A percentile compares a stretch with the other conserved stretches of the same genome.
These are phyloP conservation scores for Eupristina koningsbergeri DNA, from an alignment of 1,140 invertebrate species.

Conservation along the genomic window DNA sequence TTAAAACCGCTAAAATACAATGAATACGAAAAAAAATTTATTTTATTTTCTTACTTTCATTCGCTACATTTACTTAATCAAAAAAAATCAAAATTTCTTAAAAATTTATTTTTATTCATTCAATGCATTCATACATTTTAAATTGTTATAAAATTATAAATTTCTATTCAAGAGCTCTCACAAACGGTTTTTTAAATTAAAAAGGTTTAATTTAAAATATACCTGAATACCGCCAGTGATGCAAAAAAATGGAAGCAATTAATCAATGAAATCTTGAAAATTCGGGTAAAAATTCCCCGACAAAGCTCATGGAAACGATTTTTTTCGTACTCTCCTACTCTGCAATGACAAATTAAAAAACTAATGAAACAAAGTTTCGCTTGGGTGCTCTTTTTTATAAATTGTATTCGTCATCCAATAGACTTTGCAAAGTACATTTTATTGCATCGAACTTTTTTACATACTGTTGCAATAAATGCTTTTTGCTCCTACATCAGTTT, in stretches of 20 bases:
- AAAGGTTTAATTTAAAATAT: neutral
- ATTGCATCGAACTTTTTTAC: neutral
- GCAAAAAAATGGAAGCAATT: slow-evolving; percentile 11
- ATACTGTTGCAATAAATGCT: neutral
- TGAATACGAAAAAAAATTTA: neutral
- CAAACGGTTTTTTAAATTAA: neutral
- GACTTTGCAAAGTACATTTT: neutral
- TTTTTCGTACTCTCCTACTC: neutral
- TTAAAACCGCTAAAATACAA: slow-evolving; percentile 19
- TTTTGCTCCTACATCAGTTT: neutral
- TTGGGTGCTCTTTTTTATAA: neutral
- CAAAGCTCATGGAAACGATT: neutral
- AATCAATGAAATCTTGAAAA: slow-evolving; percentile 2
- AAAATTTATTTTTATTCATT: neutral
- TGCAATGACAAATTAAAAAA: slow-evolving; percentile 43
- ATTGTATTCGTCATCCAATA: neutral
- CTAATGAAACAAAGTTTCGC: slow-evolving; percentile 30
- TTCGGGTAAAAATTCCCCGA: neutral
- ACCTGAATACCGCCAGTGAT: neutral
- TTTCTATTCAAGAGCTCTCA: too few species aligned
- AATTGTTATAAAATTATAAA: too few species aligned
- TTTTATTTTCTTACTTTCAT: slow-evolving; percentile 11
- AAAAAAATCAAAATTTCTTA: neutral
- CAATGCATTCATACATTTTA: too few species aligned
- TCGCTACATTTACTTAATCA: neutral